phyloP scores from a whole-genome alignment of 2,797 vertebrate genomes.

The Myiotriccus ornatus region DNA sequence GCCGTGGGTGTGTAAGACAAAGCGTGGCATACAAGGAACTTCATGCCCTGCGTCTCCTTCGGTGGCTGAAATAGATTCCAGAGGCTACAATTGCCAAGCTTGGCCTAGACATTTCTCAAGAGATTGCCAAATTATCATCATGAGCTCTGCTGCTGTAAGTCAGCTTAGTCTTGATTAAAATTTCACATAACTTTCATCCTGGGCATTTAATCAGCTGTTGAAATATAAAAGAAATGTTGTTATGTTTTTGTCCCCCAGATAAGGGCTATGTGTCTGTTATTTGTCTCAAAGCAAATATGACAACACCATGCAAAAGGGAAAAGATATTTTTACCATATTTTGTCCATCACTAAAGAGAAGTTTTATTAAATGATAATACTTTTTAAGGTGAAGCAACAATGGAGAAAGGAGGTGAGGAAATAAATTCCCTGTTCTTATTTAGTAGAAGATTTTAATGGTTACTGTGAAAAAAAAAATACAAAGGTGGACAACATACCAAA shows the following conservation, averaged over 20 bases:
- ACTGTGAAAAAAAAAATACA: accelerated
- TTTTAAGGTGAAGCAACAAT: not conserved
- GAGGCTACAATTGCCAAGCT: not conserved
- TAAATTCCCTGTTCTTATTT: not conserved
- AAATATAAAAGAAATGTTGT: not conserved
- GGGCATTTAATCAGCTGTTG: not conserved
- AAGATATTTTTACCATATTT: not conserved
- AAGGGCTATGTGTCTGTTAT: not conserved
- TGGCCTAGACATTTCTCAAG: not conserved
- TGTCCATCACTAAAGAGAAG: not conserved
- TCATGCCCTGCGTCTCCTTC: not conserved
- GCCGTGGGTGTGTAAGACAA: too few species aligned
- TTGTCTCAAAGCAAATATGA: not conserved
- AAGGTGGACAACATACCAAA: not conserved
- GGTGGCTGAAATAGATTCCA: not conserved
- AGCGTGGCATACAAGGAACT: not conserved
- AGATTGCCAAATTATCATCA: not conserved
- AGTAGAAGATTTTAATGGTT: not conserved
- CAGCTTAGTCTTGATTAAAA: not conserved
- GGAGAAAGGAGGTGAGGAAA: not conserved
- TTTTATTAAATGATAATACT: not conserved
- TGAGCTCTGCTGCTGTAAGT: not conserved
- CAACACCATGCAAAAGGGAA: not conserved
- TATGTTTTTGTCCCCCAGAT: not conserved
- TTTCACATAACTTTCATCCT: not conserved